phyloP scores from a whole-genome alignment of 2,888 invertebrate genomes.

The Xestia c-nigrum region DNA sequence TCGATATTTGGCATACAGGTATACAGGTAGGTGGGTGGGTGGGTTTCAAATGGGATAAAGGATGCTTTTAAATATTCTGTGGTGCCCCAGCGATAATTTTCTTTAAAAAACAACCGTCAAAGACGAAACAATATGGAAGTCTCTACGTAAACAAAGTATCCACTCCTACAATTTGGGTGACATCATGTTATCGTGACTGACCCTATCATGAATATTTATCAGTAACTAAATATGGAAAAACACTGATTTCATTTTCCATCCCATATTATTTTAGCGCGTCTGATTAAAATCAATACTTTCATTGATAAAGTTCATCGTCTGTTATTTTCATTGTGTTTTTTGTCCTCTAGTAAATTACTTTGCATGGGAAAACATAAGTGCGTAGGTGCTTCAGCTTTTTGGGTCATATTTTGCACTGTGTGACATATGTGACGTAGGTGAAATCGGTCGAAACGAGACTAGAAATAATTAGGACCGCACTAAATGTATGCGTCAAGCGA shows the following conservation, averaged over 20 bases:
- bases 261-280: conserved; percentile 51
- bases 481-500: conserved; percentile 18
- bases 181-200: conserved; percentile 78
- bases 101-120: not conserved
- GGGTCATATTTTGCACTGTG: conserved; percentile 10
- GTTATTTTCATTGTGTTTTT: conserved; percentile 24
- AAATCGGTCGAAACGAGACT: conserved; percentile 8
- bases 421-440: not conserved
- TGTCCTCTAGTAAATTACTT: conserved; percentile 21
- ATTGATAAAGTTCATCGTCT: conserved; percentile 60
- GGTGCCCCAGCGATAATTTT: no score
- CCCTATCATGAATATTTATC: conserved; percentile 87
- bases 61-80: no score
- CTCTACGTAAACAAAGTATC: conserved; percentile 44
- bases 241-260: conserved; percentile 78
- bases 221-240: conserved; percentile 79
- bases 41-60: no score
- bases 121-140: conserved; percentile 39
- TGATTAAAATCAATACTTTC: conserved; percentile 72
- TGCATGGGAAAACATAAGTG: not conserved
- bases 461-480: not conserved
- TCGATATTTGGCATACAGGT: not conserved
- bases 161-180: conserved; percentile 70
- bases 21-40: no score
- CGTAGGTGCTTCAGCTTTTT: conserved; percentile 19